phyloP scores from a whole-genome alignment of 2,888 invertebrate genomes.

The Drosophila bunnanda region DNA sequence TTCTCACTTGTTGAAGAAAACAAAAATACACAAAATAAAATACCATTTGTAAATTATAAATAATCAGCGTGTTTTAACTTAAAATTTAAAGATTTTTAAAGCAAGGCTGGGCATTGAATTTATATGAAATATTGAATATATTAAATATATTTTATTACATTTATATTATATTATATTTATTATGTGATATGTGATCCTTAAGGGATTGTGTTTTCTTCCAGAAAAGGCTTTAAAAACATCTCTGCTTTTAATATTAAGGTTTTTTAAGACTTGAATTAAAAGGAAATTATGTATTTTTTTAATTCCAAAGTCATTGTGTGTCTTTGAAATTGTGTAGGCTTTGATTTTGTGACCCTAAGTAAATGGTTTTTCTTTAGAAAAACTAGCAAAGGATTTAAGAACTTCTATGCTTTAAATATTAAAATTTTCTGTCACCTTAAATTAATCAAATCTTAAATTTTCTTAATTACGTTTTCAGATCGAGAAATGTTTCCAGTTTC shows the following conservation, averaged over 20 bases:
- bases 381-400: neutral
- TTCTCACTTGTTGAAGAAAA: slow-evolving; percentile 10
- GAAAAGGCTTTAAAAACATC: neutral
- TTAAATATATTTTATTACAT: too few relatives aligned
- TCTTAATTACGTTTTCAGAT: too few relatives aligned
- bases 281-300: too few relatives aligned
- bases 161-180: too few relatives aligned
- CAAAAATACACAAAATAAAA: slow-evolving; percentile 9
- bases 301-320: too few relatives aligned
- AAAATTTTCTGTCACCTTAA: neutral
- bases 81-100: neutral
- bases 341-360: neutral
- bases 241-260: neutral
- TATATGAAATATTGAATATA: too few relatives aligned
- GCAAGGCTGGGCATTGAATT: neutral
- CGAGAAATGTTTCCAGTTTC: too few relatives aligned
- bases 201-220: too few relatives aligned
- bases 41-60: slow-evolving; percentile 46
- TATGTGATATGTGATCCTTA: too few relatives aligned
- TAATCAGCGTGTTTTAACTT: neutral
- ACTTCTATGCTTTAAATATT: neutral
- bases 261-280: too few relatives aligned
- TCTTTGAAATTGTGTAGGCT: too few relatives aligned
- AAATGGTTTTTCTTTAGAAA: neutral
- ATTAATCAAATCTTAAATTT: too few relatives aligned